Conservation (phyloP, 2,797 vertebrate species). For the Characodon lateralis region DNA sequence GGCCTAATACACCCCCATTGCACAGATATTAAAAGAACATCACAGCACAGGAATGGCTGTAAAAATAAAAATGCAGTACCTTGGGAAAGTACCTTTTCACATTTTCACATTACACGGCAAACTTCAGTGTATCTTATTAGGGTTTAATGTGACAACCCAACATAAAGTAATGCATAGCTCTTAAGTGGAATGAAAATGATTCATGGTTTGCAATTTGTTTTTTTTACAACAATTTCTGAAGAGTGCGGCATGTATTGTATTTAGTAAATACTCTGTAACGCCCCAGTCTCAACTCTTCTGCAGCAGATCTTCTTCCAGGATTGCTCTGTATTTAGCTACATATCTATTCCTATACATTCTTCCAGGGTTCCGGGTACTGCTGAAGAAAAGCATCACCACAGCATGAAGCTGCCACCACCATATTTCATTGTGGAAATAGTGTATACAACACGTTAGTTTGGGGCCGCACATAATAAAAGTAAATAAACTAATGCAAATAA, state of each 20-base stretch:
- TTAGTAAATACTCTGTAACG: not conserved
- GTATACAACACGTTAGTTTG: not conserved
- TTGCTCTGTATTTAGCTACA: not conserved
- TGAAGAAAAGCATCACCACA: not conserved
- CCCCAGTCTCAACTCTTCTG: not conserved
- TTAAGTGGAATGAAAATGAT: not conserved
- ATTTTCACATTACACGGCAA: not conserved
- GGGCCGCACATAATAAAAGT: too few species aligned
- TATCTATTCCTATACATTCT: not conserved
- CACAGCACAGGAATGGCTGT: not conserved
- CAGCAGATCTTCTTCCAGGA: not conserved
- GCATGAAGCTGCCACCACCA: not conserved
- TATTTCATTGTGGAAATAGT: not conserved
- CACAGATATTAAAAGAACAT: not conserved
- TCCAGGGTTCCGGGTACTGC: not conserved
- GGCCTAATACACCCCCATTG: constrained; percentile 17
- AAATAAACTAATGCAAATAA: not conserved
- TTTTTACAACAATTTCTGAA: too few species aligned
- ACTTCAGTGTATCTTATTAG: not conserved
- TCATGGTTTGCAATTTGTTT: not conserved
- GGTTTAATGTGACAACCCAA: not conserved
- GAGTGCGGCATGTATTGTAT: not conserved
- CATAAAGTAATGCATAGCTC: not conserved
- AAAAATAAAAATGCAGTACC: not conserved
- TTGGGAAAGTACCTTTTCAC: not conserved